Percentiles rank a stretch among this genome's conserved stretches.
Evolutionary conservation across 2,888 invertebrate species (phyloP).

Genomic region (Hedya salicella): DNA sequence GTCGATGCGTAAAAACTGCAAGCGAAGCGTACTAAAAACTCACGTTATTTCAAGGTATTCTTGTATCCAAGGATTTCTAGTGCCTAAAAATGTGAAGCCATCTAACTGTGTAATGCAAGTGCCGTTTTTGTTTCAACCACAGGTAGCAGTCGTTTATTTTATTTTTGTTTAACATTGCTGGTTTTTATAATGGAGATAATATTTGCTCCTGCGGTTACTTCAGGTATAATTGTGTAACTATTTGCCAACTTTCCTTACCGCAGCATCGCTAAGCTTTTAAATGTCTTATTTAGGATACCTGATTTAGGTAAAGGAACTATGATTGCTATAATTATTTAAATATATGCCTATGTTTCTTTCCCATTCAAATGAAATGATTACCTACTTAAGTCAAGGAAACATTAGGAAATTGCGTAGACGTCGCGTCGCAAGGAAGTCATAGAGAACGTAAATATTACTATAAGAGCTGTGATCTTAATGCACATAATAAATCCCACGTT

Average conservation of each 20-base stretch:
- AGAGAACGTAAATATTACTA: not conserved
- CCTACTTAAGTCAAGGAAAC: too few species aligned
- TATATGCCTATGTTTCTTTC: too few species aligned
- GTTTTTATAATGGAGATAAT: slow-evolving; percentile 22
- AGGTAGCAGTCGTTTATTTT: slow-evolving; percentile 16
- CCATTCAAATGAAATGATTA: too few species aligned
- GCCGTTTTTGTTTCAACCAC: slow-evolving; percentile 9
- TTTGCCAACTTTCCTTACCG: slow-evolving; percentile 21
- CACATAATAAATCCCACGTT: not conserved
- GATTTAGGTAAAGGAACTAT: not conserved
- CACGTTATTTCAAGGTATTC: slow-evolving; percentile 30
- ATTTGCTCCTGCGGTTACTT: slow-evolving; percentile 34
- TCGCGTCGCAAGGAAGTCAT: too few species aligned
- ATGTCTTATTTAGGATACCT: not conserved
- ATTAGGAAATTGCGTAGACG: too few species aligned
- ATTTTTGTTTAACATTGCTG: slow-evolving; percentile 11
- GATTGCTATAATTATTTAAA: not conserved
- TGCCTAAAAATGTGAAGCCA: slow-evolving; percentile 11
- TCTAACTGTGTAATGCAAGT: not conserved
- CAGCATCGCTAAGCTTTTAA: slow-evolving; percentile 11
- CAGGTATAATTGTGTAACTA: slow-evolving; percentile 27
- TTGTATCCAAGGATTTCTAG: slow-evolving; percentile 26
- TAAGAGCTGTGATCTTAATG: not conserved
- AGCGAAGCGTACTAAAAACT: slow-evolving; percentile 18
- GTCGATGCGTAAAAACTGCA: slow-evolving; percentile 18